Conservation (phyloP, 1,140 invertebrate species). For the Ostrea edulis region DNA sequence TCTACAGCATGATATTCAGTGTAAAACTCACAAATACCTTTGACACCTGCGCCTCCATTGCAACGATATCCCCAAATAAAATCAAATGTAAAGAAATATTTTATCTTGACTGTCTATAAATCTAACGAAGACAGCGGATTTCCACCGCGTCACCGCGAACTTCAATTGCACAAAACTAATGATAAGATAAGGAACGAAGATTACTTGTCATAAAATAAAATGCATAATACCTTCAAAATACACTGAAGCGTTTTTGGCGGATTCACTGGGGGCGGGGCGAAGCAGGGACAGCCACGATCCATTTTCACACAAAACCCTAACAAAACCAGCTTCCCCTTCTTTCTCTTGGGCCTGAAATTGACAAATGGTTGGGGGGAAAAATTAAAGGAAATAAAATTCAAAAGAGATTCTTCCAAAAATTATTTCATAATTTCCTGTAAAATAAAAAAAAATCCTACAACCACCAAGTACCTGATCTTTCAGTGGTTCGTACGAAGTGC, state of each 20-base stretch:
- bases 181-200: constrained; percentile 39
- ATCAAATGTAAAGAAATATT: constrained; percentile 35
- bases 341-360: constrained; percentile 62
- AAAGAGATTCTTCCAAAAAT: background rate
- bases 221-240: constrained; percentile 64
- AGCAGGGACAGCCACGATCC: constrained; percentile 73
- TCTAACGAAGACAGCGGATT: constrained; percentile 32
- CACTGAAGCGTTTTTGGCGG: constrained; percentile 67
- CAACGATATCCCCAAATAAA: constrained; percentile 34
- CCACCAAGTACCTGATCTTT: constrained; percentile 17
- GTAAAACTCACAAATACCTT: constrained; percentile 3
- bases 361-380: background rate
- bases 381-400: constrained; percentile 12
- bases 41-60: constrained; percentile 27
- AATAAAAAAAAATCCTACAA: constrained; percentile 15
- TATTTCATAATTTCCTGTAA: background rate
- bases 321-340: constrained; percentile 61
- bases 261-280: constrained; percentile 58
- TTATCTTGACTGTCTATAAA: constrained; percentile 29
- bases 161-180: constrained; percentile 33
- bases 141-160: constrained; percentile 35
- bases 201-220: constrained; percentile 36
- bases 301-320: constrained; percentile 67
- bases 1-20: background rate
- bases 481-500: background rate